phyloP scores from a whole-genome alignment of 2,797 vertebrate species.

The Onychomys leucogaster region DNA sequence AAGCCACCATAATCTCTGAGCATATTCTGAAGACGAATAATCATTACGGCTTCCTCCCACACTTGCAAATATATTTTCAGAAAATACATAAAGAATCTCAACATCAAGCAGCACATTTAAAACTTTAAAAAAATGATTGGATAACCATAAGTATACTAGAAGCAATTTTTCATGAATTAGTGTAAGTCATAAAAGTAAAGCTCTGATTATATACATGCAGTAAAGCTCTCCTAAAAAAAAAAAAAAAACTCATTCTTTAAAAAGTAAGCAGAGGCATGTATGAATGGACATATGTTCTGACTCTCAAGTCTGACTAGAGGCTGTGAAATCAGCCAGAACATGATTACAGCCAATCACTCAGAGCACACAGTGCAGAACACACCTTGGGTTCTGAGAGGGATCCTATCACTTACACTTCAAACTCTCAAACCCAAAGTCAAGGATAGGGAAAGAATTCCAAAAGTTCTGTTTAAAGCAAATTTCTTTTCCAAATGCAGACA shows the following conservation, averaged over 20 bases:
- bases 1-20: slow-evolving; percentile 10
- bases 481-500: slow-evolving; percentile 44
- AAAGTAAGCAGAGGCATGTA: slow-evolving; percentile 12
- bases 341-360: neutral
- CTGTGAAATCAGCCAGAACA: neutral
- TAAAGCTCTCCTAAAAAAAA: neutral
- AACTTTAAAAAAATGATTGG: neutral
- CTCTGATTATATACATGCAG: neutral
- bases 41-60: neutral
- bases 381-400: neutral
- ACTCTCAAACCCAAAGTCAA: neutral
- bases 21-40: neutral
- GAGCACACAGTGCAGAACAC: neutral
- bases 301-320: neutral
- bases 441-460: neutral
- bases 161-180: neutral
- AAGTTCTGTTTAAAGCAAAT: slow-evolving; percentile 36
- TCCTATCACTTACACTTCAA: neutral
- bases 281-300: neutral
- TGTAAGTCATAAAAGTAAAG: neutral
- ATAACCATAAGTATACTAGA: neutral
- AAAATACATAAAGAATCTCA: slow-evolving; percentile 24
- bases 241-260: neutral
- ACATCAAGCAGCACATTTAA: neutral
- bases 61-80: slow-evolving; percentile 38